A percentile compares a stretch with the other conserved stretches of the same genome.
Conservation (phyloP, 2,797 vertebrate genomes). For the Discoglossus pictus region DNA sequence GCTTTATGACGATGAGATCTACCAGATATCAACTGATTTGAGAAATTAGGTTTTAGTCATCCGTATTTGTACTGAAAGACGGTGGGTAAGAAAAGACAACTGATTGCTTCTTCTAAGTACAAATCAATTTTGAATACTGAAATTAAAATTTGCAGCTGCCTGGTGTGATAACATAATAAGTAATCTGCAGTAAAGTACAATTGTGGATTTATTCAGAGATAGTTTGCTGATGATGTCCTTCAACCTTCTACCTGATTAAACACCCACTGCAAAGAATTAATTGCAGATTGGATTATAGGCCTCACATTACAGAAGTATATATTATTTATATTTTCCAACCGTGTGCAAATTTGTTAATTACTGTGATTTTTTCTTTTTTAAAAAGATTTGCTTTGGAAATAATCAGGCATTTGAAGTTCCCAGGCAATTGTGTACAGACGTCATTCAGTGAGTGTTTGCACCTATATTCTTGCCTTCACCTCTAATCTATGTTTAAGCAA, state of each 20-base stretch:
- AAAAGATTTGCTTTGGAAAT: not conserved
- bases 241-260: not conserved
- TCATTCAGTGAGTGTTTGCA: too few relatives aligned
- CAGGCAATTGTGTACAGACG: too few relatives aligned
- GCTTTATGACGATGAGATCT: not conserved
- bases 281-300: too few relatives aligned
- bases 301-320: not conserved
- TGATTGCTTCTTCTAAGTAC: not conserved
- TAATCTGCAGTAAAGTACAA: slow-evolving; percentile 1
- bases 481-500: too few relatives aligned
- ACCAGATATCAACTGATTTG: slow-evolving; percentile 13
- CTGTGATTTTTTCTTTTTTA: not conserved
- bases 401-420: too few relatives aligned
- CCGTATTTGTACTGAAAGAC: not conserved
- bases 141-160: slow-evolving; percentile 17
- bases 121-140: slow-evolving; percentile 31
- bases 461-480: too few relatives aligned
- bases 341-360: too few relatives aligned
- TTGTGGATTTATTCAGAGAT: not conserved
- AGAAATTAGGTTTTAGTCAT: slow-evolving; percentile 34
- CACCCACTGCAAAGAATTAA: not conserved
- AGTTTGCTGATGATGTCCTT: not conserved
- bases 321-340: not conserved
- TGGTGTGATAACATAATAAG: slow-evolving; percentile 12
- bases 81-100: not conserved